A percentile compares a stretch with the other conserved stretches of the same genome.
These are phyloP conservation scores for Pao palembangensis DNA, from an alignment of 2,113 vertebrate species.

Conservation along the genomic window DNA sequence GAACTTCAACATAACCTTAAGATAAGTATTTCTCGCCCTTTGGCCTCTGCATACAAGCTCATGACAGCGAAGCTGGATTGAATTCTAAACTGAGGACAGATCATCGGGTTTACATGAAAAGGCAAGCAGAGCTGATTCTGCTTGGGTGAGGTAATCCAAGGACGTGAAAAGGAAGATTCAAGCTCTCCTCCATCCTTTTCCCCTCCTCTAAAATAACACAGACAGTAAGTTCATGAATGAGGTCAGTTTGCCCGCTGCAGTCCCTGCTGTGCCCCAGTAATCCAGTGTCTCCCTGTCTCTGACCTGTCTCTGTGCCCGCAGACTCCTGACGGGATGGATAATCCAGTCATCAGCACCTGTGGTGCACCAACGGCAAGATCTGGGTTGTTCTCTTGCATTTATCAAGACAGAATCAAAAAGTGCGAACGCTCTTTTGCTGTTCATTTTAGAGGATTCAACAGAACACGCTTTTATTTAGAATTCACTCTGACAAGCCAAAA, in stretches of 20 bases:
- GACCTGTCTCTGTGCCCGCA: conserved; percentile 54
- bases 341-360: conserved; percentile 59
- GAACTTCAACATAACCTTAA: conserved; percentile 6
- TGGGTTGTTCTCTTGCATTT: conserved; percentile 41
- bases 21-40: conserved; percentile 11
- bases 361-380: conserved; percentile 45
- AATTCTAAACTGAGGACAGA: conserved; percentile 41
- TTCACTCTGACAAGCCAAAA: too few species aligned
- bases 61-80: conserved; percentile 33
- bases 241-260: conserved; percentile 64
- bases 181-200: conserved; percentile 16
- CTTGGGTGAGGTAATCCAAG: conserved; percentile 61
- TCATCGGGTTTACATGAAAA: conserved; percentile 55
- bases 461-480: too few species aligned
- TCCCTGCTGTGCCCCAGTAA: conserved; percentile 62
- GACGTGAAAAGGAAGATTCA: conserved; percentile 48
- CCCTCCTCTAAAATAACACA: conserved; percentile 64
- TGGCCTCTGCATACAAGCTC: conserved; percentile 17
- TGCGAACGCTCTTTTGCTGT: background rate
- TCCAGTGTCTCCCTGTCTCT: conserved; percentile 64
- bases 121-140: conserved; percentile 43
- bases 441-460: background rate
- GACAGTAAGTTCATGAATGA: conserved; percentile 66
- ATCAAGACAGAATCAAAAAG: conserved; percentile 14
- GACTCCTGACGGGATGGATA: conserved; percentile 52